A percentile compares a stretch with the other conserved stretches of the same genome.
Conservation (phyloP, 2,888 invertebrate species). For the Lordiphosa andalusiaca region DNA sequence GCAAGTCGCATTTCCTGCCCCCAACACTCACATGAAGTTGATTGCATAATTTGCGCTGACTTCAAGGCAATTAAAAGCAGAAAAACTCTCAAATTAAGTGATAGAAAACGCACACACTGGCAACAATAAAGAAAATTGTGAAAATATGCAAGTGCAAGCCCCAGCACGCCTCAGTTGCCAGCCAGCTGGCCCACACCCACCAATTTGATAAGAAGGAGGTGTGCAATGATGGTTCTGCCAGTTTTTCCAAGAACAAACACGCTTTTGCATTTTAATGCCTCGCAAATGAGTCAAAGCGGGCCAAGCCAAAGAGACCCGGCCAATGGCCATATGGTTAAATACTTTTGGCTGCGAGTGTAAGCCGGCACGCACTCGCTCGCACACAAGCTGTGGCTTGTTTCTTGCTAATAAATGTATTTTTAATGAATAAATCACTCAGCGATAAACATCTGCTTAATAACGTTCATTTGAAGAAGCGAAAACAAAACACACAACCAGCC, state of each 20-base stretch:
- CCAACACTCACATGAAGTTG: conserved; percentile 31
- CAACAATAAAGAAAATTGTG: conserved; percentile 41
- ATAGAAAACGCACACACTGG: conserved; percentile 64
- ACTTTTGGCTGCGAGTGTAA: conserved; percentile 43
- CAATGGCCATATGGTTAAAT: conserved; percentile 47
- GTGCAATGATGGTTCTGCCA: conserved; percentile 38
- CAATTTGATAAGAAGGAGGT: conserved; percentile 15
- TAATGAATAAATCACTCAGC: conserved; percentile 80
- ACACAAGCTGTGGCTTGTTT: conserved; percentile 51
- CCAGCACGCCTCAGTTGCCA: conserved; percentile 34
- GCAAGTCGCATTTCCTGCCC: conserved; percentile 53
- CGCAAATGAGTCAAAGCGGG: conserved; percentile 61
- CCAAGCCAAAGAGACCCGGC: conserved; percentile 23
- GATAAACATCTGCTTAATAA: conserved; percentile 80
- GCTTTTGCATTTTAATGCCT: conserved; percentile 75
- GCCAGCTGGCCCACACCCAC: conserved; percentile 36
- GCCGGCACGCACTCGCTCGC: conserved; percentile 39
- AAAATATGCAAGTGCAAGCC: conserved; percentile 60
- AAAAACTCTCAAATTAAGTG: conserved; percentile 69
- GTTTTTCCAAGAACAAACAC: conserved; percentile 77
- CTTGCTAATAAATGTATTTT: conserved; percentile 79
- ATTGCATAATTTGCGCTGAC: conserved; percentile 61
- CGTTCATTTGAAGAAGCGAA: conserved; percentile 77
- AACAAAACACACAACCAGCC: conserved; percentile 59
- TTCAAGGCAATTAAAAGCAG: conserved; percentile 56